These are phyloP conservation scores for Pluvianellus socialis DNA, from an alignment of 2,113 vertebrate genomes.

Conservation along the genomic window DNA sequence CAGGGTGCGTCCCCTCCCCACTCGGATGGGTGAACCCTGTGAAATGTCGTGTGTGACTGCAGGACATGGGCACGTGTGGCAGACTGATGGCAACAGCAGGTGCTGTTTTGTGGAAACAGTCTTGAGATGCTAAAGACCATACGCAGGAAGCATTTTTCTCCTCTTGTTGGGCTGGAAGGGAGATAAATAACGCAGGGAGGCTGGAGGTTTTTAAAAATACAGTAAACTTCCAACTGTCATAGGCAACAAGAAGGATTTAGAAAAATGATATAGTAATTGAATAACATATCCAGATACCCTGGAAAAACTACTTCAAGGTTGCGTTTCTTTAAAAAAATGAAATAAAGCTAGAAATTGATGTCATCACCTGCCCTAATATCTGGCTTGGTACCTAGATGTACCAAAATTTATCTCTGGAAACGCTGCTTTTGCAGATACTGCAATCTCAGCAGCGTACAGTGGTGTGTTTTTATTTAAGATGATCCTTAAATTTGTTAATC, in stretches of 20 bases:
- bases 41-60: too few species aligned
- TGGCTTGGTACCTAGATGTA: background rate
- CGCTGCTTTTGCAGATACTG: background rate
- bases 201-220: background rate
- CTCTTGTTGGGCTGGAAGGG: background rate
- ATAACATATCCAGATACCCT: background rate
- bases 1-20: background rate
- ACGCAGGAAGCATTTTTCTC: background rate
- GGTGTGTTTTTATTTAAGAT: background rate
- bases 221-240: background rate
- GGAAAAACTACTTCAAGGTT: background rate
- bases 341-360: background rate
- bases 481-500: background rate
- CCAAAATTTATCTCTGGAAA: background rate
- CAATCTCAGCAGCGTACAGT: background rate
- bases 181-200: background rate
- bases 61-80: rapidly evolving
- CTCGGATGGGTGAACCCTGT: background rate
- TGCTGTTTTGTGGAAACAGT: background rate
- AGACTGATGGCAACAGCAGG: background rate
- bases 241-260: background rate
- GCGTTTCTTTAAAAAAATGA: background rate
- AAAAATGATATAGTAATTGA: background rate
- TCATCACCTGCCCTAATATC: background rate
- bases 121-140: background rate